These are phyloP conservation scores for Acridotheres tristis DNA, from an alignment of 2,797 vertebrate genomes.

Conservation along the genomic window DNA sequence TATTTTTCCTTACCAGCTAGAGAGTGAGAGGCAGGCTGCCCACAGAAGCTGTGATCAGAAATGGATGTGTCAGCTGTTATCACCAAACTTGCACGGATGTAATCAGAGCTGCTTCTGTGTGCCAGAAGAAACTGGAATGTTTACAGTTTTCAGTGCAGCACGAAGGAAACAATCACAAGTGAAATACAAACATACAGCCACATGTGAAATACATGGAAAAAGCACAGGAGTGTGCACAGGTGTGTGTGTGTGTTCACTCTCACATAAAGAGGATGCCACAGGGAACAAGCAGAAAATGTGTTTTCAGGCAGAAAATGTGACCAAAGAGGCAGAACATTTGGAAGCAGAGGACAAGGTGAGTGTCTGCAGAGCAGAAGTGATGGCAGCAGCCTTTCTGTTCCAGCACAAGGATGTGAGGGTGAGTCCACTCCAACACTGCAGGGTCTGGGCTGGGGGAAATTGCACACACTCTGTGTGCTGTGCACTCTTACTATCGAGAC, in stretches of 20 bases:
- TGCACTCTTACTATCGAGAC: accelerated
- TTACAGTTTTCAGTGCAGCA: not conserved
- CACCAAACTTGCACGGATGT: not conserved
- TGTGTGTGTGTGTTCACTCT: accelerated
- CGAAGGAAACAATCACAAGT: not conserved
- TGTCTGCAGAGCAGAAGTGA: not conserved
- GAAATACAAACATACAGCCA: not conserved
- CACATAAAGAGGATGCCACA: not conserved
- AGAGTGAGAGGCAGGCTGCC: not conserved
- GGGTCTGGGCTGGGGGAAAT: not conserved
- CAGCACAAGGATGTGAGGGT: not conserved
- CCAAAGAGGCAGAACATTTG: not conserved
- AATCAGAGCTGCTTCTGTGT: not conserved
- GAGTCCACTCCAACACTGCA: not conserved
- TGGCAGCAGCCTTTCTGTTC: not conserved
- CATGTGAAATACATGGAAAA: not conserved
- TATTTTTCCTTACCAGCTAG: not conserved
- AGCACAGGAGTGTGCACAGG: not conserved
- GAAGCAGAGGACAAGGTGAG: not conserved
- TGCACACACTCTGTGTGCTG: not conserved
- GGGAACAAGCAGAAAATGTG: not conserved
- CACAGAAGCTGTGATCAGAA: not conserved
- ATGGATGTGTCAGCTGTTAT: conserved; percentile 20
- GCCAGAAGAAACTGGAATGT: conserved; percentile 7
- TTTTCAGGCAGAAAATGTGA: not conserved